Base-by-base conservation (phyloP, 2,888 invertebrate species). In the Lypha dubia region DNA sequence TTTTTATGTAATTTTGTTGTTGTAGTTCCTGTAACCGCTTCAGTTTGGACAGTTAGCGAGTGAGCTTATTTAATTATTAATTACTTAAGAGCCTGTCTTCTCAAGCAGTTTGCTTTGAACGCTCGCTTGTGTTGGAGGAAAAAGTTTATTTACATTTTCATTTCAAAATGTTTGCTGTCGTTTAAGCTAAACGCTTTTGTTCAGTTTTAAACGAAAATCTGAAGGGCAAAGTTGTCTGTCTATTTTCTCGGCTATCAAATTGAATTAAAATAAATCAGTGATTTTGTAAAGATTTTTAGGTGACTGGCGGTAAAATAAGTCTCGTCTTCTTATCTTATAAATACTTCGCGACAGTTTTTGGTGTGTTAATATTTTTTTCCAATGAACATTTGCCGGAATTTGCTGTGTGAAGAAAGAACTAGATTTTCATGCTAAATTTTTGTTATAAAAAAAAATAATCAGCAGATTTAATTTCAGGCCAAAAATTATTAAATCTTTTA, bases 171-270 rank as follows among this genome's bases (percentile, higher is more conserved):
- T 77, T 81, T 81, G 62, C 77, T 81, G 62, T 51, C 49, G 67
- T 49, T 81, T 32, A 46, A 81, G 46, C 77, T 56, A 41, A 81
- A 73, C 35, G 76, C 41, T 77, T 49, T 41, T 53, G 56, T 77
- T 84, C 63, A 84, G 84, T 84, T 77, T 60, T 68, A 58, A 84
- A 81, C 68, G 73, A 74, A 84, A 81, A 81, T 63, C 73, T 81
- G 81, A 84, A 77, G 81, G 81, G 84, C 84, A 77, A 58, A 68
- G 81, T 84, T 81, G 81, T 73, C 11, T 73, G 60, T 68, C 13
- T 68, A 49, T 41, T 11, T 38, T n/a, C 51, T 49, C 84, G 84
- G 77, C 70, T 58, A 46, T 75, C 62, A 62, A 84, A n/a, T 67
- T 60, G 41, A 24, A 75, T 49, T 51, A 46, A 58, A 51, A 73